Evolutionary conservation across 2,113 vertebrate species (phyloP).

Genomic region (Elgaria multicarinata): DNA sequence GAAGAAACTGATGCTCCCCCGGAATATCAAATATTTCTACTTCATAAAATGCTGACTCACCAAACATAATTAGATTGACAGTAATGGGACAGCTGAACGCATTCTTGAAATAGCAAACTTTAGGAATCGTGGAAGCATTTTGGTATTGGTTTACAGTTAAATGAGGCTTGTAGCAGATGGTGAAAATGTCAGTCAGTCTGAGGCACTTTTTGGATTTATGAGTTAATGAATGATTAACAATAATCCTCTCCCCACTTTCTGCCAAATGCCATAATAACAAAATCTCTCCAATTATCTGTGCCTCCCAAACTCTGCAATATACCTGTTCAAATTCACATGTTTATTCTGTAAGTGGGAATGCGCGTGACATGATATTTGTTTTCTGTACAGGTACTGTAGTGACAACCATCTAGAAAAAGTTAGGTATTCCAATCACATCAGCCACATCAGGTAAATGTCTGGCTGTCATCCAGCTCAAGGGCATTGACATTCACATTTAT

Average conservation of each 20-base stretch:
- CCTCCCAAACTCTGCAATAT: background rate
- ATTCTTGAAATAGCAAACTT: constrained; percentile 19
- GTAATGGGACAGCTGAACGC: constrained; percentile 11
- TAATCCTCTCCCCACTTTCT: fast-evolving
- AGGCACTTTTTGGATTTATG: constrained; percentile 46
- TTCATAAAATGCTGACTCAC: constrained; percentile 39
- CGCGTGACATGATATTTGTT: too few relatives aligned
- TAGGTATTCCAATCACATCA: too few relatives aligned
- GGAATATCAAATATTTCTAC: background rate
- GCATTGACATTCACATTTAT: too few relatives aligned
- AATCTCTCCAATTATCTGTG: background rate
- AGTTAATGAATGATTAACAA: constrained; percentile 62
- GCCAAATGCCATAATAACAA: background rate
- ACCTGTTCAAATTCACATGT: background rate
- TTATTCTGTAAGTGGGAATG: background rate
- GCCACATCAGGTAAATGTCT: too few relatives aligned
- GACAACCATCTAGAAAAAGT: too few relatives aligned
- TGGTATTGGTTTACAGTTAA: constrained; percentile 37
- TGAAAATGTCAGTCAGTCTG: constrained; percentile 48
- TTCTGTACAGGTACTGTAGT: too few relatives aligned
- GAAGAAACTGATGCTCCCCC: background rate
- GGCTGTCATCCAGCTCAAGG: too few relatives aligned
- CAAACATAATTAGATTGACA: constrained; percentile 38
- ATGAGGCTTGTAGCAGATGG: constrained; percentile 54
- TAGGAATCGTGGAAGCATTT: background rate